Conservation (phyloP, 2,888 invertebrate species). For the Drosophila affinis region DNA sequence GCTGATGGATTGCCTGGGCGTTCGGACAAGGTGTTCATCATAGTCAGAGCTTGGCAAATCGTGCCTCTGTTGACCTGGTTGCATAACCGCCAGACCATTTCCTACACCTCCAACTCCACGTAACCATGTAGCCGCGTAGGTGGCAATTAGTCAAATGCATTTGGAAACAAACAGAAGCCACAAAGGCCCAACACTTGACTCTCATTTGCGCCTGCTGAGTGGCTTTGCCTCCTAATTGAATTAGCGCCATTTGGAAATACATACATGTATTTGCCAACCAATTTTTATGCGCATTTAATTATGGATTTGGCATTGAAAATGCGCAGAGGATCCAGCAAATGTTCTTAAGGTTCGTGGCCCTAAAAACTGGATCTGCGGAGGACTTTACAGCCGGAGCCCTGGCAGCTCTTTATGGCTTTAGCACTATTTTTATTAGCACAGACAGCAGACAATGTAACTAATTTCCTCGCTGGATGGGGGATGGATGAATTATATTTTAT, state of each 20-base stretch:
- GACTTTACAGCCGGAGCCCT: slow-evolving; percentile 22
- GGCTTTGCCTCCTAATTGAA: slow-evolving; percentile 69
- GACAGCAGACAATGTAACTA: slow-evolving; percentile 74
- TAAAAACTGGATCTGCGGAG: slow-evolving; percentile 51
- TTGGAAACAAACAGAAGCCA: slow-evolving; percentile 24
- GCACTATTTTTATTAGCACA: slow-evolving; percentile 65
- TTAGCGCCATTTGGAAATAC: slow-evolving; percentile 58
- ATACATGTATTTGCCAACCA: slow-evolving; percentile 36
- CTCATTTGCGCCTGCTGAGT: slow-evolving; percentile 47
- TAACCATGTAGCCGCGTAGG: slow-evolving; percentile 18
- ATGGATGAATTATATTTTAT: slow-evolving; percentile 20
- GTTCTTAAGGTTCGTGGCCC: slow-evolving; percentile 39
- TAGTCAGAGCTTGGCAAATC: slow-evolving; percentile 51
- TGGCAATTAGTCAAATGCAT: slow-evolving; percentile 66
- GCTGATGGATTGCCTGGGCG: slow-evolving; percentile 41
- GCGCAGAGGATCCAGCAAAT: slow-evolving; percentile 15
- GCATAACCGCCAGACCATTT: slow-evolving; percentile 64
- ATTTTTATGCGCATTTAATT: slow-evolving; percentile 63
- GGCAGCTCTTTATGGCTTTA: slow-evolving; percentile 56
- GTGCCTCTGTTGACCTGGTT: slow-evolving; percentile 65
- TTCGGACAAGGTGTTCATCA: slow-evolving; percentile 50
- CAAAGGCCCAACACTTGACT: slow-evolving; percentile 30
- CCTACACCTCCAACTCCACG: slow-evolving; percentile 53
- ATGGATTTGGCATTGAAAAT: slow-evolving; percentile 50
- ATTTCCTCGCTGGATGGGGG: slow-evolving; percentile 30